A percentile compares a stretch with the other conserved stretches of the same genome.
Conservation (phyloP, 2,113 vertebrate species). For the Taurulus bubalis region DNA sequence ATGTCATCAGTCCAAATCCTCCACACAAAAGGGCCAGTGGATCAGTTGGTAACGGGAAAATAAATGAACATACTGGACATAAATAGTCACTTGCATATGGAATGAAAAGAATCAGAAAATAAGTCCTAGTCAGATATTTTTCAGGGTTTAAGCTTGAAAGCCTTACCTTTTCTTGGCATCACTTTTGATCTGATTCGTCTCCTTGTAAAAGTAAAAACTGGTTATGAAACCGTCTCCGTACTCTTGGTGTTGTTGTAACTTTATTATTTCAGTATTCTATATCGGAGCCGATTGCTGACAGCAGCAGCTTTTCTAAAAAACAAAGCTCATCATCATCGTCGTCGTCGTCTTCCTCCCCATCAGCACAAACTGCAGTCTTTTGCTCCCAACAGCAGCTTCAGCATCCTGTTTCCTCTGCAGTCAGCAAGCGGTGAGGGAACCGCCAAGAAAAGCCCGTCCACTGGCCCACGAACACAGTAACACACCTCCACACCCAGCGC, state of each 20-base stretch:
- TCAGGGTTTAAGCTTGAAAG: not conserved
- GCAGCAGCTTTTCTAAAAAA: not conserved
- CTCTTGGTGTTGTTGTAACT: not conserved
- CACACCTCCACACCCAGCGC: not conserved
- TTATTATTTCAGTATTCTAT: not conserved
- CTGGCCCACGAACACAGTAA: not conserved
- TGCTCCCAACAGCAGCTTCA: slow-evolving; percentile 6
- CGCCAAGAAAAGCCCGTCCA: slow-evolving; percentile 5
- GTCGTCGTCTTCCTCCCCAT: not conserved
- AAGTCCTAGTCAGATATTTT: not conserved
- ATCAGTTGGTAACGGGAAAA: not conserved
- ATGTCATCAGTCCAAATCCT: too few relatives aligned
- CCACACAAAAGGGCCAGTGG: not conserved
- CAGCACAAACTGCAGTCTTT: slow-evolving; percentile 31
- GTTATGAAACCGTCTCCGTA: not conserved
- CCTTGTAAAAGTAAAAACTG: not conserved
- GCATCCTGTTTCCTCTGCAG: slow-evolving; percentile 38
- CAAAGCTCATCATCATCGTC: slow-evolving; percentile 16
- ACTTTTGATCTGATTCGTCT: not conserved
- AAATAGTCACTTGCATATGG: not conserved
- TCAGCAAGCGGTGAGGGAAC: slow-evolving; percentile 28
- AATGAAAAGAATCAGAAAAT: not conserved
- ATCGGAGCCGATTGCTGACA: not conserved
- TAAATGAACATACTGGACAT: not conserved
- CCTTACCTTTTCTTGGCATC: not conserved